Evolutionary conservation across 2,888 invertebrate species (phyloP), one percentile per base, ranked within the genome.

Genomic region (Caradrina kadenii): DNA sequence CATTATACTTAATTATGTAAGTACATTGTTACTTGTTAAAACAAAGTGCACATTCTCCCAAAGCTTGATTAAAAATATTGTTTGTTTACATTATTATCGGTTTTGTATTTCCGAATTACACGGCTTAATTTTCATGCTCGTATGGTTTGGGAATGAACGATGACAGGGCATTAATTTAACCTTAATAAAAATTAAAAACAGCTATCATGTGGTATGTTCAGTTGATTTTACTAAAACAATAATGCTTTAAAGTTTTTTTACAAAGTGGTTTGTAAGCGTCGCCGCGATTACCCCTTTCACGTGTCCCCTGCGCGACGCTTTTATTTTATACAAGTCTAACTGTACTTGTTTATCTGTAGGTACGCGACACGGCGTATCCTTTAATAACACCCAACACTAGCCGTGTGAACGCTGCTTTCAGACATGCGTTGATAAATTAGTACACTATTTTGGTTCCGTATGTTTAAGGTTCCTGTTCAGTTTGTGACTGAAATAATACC

Each of bases 201-300:
- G 26, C 49, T 39, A 53, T 19, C 45, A 45, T 50, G 49, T n/a
- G 35, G 45, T 55, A 45, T 56, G 21, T 35, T 35, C 48, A 52
- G 52, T 21, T 49, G 67, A 53, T 50, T 63, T 74, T 19, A 63
- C 64, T 65, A 45, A 53, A 69, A 75, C 59, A 74, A 54, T 63
- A 48, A 92, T 90, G 91, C 91, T 92, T 92, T 92, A 90, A 91
- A 87, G 76, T 89, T 93, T 92, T 90, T 92, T 90, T 90, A 74
- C 90, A 88, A 88, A 86, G 81, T 86, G 91, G 92, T 93, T 90
- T 91, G 91, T 92, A 79, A 87, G 84, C 86, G 85, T 84, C 87
- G 87, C 90, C 90, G 90, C 93, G 92, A 93, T 94, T 93, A 93
- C 92, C 92, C 90, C 92, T 93, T 90, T 77, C 71, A 73, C 62